phyloP scores from a whole-genome alignment of 2,113 vertebrate species.

The Platanista minor region DNA sequence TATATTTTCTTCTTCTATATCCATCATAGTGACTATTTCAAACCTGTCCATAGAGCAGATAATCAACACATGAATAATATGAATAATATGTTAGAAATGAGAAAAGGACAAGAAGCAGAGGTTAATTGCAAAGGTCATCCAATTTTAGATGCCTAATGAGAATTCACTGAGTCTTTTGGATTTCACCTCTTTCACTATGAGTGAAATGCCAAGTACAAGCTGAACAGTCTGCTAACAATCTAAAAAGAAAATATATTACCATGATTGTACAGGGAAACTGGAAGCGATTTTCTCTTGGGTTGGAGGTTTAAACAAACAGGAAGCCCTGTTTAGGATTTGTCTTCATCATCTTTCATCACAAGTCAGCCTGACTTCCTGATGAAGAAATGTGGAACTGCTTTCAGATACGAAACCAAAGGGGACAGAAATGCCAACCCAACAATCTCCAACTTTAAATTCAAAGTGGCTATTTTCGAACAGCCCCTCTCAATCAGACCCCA shows the following conservation, averaged over 20 bases:
- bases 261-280: conserved; percentile 1
- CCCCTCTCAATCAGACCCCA: neutral
- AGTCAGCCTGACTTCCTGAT: conserved; percentile 50
- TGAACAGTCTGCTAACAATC: conserved; percentile 51
- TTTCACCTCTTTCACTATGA: neutral
- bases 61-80: neutral
- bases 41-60: neutral
- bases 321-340: conserved; percentile 53
- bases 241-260: conserved; percentile 49
- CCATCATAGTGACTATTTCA: too few species aligned
- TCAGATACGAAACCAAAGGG: neutral
- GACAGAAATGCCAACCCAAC: neutral
- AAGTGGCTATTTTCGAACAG: neutral
- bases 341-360: conserved; percentile 60
- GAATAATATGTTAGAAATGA: neutral
- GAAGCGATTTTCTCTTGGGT: conserved; percentile 57
- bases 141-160: neutral
- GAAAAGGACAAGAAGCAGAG: neutral
- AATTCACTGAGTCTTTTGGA: neutral
- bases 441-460: neutral
- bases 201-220: conserved; percentile 11
- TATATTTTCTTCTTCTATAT: neutral
- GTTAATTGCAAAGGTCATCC: neutral
- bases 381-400: conserved; percentile 41
- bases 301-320: conserved; percentile 66